These are phyloP conservation scores for Hypomesus transpacificus DNA, from an alignment of 2,113 vertebrate species.

Conservation along the genomic window DNA sequence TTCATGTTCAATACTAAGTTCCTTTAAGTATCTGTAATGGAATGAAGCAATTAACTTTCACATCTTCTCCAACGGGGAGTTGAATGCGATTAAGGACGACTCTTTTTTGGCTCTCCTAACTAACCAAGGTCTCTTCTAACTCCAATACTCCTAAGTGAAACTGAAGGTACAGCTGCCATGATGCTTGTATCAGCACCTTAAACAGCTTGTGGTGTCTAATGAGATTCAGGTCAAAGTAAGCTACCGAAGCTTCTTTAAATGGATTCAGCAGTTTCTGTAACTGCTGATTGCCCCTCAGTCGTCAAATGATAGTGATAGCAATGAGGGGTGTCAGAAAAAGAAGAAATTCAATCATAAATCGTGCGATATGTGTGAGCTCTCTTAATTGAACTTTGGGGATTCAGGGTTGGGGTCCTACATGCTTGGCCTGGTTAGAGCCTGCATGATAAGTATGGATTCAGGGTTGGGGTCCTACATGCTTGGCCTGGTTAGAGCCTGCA, in stretches of 20 bases:
- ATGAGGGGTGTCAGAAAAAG: constrained; percentile 5
- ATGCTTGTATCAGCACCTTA: not conserved
- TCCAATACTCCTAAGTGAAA: not conserved
- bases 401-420: too few relatives aligned
- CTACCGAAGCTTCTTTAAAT: not conserved
- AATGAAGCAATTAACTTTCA: not conserved
- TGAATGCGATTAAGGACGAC: not conserved
- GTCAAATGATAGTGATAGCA: constrained; percentile 6
- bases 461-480: too few relatives aligned
- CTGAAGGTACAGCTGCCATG: not conserved
- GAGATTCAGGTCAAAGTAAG: not conserved
- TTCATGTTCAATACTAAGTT: not conserved
- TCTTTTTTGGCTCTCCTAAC: not conserved
- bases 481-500: not conserved
- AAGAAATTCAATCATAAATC: not conserved
- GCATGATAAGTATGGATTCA: not conserved
- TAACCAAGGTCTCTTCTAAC: not conserved
- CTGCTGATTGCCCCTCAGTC: not conserved
- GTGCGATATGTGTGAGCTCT: not conserved
- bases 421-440: not conserved
- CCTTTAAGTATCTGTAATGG: too few relatives aligned
- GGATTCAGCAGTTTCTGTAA: constrained; percentile 5
- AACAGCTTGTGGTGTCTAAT: not conserved
- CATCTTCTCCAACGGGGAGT: not conserved
- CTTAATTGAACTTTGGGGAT: not conserved